phyloP scores from a whole-genome alignment of 2,888 invertebrate genomes.

The Harpagoxenus sublaevis region DNA sequence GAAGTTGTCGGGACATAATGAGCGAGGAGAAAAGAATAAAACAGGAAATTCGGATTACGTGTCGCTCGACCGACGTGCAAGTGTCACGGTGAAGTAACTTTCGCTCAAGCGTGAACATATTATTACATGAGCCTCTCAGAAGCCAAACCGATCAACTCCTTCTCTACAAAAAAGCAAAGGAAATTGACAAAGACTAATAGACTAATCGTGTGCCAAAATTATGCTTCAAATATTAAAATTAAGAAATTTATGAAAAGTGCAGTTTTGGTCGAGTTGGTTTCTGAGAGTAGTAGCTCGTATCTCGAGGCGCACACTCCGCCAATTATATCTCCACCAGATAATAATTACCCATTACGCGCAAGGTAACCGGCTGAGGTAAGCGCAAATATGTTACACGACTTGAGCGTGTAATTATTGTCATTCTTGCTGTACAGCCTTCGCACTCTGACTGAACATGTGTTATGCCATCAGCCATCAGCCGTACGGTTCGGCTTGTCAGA shows the following conservation, averaged over 20 bases:
- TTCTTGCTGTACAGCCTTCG: neutral
- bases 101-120: slow-evolving; percentile 12
- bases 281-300: neutral
- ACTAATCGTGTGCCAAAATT: neutral
- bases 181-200: neutral
- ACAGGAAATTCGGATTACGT: slow-evolving; percentile 21
- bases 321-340: neutral
- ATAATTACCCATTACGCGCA: neutral
- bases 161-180: no score
- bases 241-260: neutral
- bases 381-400: neutral
- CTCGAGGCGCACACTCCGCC: neutral
- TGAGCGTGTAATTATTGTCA: slow-evolving; percentile 8
- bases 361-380: slow-evolving; percentile 19
- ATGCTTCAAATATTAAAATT: neutral
- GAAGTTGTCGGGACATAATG: neutral
- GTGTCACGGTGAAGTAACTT: slow-evolving; percentile 23
- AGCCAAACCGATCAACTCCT: neutral
- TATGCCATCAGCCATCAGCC: neutral
- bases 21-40: neutral
- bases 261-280: neutral
- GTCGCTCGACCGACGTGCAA: neutral
- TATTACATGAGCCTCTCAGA: neutral
- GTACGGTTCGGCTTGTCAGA: neutral
- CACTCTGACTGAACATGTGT: neutral